Percentiles rank a stretch among this genome's conserved stretches.
phyloP scores from a whole-genome alignment of 1,140 invertebrate species.

The Drosophila orena region DNA sequence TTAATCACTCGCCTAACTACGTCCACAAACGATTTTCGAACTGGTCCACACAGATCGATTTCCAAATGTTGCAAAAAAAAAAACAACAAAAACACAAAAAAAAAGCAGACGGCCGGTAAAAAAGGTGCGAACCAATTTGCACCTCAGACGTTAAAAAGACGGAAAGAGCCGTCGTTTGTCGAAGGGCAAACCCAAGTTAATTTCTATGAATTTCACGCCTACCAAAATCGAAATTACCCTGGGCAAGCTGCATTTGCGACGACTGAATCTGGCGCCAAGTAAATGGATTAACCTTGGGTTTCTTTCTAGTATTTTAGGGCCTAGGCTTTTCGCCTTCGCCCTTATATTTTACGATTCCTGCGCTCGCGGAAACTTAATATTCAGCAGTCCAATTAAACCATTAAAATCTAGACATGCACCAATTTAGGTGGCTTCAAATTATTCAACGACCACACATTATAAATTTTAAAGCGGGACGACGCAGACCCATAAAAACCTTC shows the following conservation, averaged over 20 bases:
- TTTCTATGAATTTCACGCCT: constrained; percentile 83
- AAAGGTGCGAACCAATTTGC: constrained; percentile 83
- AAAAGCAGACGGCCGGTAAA: constrained; percentile 28
- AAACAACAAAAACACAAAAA: constrained; percentile 26
- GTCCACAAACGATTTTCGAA: constrained; percentile 25
- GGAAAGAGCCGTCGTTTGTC: constrained; percentile 8
- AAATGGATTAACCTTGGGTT: constrained; percentile 43
- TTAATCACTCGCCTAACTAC: constrained; percentile 84
- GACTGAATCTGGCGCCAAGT: constrained; percentile 60
- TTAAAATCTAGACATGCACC: constrained; percentile 81
- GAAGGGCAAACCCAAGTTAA: constrained; percentile 44
- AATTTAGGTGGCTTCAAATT: constrained; percentile 82
- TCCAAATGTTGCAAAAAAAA: constrained; percentile 70
- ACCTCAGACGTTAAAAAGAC: constrained; percentile 72
- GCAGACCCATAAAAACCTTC: constrained; percentile 54
- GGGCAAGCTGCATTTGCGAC: constrained; percentile 30
- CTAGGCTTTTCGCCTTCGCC: too few species aligned
- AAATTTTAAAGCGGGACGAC: constrained; percentile 76
- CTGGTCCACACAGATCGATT: constrained; percentile 70
- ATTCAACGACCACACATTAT: constrained; percentile 83
- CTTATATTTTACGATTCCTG: constrained; percentile 11
- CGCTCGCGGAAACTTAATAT: constrained; percentile 34
- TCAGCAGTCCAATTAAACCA: constrained; percentile 70
- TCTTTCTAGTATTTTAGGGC: too few species aligned
- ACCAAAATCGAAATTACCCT: constrained; percentile 40